phyloP scores from a whole-genome alignment of 35 echinoderm and acorn worm species.

The Apostichopus californicus region DNA sequence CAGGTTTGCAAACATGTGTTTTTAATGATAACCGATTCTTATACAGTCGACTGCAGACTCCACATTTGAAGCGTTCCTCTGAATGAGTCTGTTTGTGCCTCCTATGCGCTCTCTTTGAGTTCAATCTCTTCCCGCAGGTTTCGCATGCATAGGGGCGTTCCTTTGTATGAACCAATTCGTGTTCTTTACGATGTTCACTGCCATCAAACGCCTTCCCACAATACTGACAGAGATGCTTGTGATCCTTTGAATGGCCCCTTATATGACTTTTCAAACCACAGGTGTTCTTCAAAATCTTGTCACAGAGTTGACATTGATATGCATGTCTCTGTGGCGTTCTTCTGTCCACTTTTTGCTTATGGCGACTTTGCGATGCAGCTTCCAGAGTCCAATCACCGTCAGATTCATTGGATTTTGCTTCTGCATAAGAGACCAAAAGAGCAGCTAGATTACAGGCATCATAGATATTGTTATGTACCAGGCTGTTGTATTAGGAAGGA shows the following conservation, averaged over 20 bases:
- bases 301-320: conserved; percentile 3
- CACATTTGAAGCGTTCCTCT: background rate
- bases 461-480: too few relatives aligned
- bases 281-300: background rate
- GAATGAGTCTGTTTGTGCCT: background rate
- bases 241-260: background rate
- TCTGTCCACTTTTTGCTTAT: background rate
- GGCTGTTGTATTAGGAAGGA: too few relatives aligned
- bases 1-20: background rate
- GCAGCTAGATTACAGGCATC: too few relatives aligned
- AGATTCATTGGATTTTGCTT: background rate
- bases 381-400: background rate
- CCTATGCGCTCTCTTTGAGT: background rate
- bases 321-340: background rate
- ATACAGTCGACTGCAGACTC: background rate
- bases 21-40: background rate
- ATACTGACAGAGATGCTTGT: background rate
- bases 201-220: background rate
- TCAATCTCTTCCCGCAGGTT: background rate
- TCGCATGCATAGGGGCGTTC: background rate
- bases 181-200: background rate
- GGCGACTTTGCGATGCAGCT: background rate
- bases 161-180: background rate
- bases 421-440: background rate
- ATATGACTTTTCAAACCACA: background rate